These are phyloP conservation scores for Mythimna ferrago DNA, from an alignment of 2,888 invertebrate species.

Conservation along the genomic window DNA sequence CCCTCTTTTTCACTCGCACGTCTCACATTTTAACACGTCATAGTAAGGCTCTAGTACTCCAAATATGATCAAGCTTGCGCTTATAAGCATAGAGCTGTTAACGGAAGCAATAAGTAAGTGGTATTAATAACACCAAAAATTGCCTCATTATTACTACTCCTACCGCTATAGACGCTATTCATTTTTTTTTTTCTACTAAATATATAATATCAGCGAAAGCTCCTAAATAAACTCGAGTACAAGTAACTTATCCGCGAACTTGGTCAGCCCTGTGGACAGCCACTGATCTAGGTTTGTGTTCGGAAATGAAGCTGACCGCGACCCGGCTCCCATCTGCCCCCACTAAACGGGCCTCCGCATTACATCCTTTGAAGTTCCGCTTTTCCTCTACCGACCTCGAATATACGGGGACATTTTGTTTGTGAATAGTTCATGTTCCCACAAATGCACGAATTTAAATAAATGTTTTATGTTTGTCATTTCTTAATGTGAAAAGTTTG, in stretches of 20 bases:
- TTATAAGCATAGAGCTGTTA: neutral
- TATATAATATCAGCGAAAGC: neutral
- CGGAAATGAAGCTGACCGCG: conserved; percentile 71
- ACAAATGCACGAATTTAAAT: conserved; percentile 57
- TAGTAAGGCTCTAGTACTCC: too few species aligned
- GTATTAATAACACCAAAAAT: neutral
- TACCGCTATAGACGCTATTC: neutral
- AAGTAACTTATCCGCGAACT: conserved; percentile 43
- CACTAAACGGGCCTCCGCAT: conserved; percentile 65
- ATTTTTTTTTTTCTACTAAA: neutral
- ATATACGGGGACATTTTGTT: conserved; percentile 68
- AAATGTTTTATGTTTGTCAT: conserved; percentile 63
- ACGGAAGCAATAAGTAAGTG: neutral
- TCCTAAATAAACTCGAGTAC: conserved; percentile 38
- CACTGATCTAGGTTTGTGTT: conserved; percentile 61
- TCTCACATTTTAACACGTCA: too few species aligned
- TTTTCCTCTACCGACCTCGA: conserved; percentile 63
- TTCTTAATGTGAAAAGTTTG: conserved; percentile 66
- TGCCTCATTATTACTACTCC: neutral
- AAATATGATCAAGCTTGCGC: neutral
- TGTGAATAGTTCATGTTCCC: conserved; percentile 64
- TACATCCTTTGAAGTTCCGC: conserved; percentile 74
- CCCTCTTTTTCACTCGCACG: too few species aligned
- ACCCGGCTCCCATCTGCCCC: conserved; percentile 57
- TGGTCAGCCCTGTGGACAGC: conserved; percentile 57